Base-by-base conservation (phyloP, 2,113 vertebrate species). In the Bufo bufo region DNA sequence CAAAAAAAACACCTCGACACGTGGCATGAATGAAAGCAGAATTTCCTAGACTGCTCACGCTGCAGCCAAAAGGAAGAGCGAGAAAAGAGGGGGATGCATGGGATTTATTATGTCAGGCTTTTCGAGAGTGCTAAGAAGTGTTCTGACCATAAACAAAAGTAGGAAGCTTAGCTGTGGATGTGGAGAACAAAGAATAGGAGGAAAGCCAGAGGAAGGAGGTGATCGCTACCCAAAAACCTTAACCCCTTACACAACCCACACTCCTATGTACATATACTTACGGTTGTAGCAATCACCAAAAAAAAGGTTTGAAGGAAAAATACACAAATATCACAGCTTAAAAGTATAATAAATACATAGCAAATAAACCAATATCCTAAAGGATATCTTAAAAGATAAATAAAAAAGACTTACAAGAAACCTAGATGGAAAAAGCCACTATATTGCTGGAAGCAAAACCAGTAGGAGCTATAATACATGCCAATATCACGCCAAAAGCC, bases 141-240 rank as follows among this genome's bases (percentile, higher is more conserved):
- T 69, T 33, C 16, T 12, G 49, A 69, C 20, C 56, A 83, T 77
- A 72, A 88, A 83, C 80, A 83, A 77, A 84, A 83, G 87, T 88
- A 86, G 85, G 85, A 86, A 86, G 78, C 75, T 33, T 69, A 54
- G 23, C 77, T 54, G 47, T 79, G 85, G 85, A 86, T 86, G 47
- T 82, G 58, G 80, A 65, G 47, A 50, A 43, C 23, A 63, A 84
- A 88, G 80, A 88, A 88, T 84, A 77, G 87, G 71, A 88, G 86
- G 86, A 88, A 88, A 88, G 80, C 79, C 86, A 82, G 80, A 88
- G 80, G 87, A 88, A 88, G 71, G 80, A 77, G 66, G 54, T 47
- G 59, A 65, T 80, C 79, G 54, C 13, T 56, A 14, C 77, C 74
- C 85, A 79, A 63, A 86, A 77, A 50, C 17, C 56, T 86, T 86